Base-by-base conservation (phyloP, 2,113 vertebrate genomes). In the Redunca redunca region DNA sequence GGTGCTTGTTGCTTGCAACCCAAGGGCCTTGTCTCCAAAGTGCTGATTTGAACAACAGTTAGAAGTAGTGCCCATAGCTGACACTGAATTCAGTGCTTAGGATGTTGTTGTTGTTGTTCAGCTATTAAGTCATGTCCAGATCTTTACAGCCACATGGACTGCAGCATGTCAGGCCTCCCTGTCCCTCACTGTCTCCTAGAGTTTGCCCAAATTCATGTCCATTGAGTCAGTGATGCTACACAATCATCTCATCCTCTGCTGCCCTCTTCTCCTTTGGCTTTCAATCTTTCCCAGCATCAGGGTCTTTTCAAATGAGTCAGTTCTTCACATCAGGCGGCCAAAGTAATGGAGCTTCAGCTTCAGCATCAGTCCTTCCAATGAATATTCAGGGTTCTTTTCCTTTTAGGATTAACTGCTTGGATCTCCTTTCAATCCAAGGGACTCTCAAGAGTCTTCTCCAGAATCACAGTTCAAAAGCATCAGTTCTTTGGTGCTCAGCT, bases 31-130 rank as follows among this genome's bases (percentile, higher is more conserved):
- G 15, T 12, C 33, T 48, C 26, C 40, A 14, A 23, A 62, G 30
- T 0, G 3, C 7, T 36, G 67, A 48, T 3, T 7, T 50, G 28
- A 58, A 52, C 19, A 33, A 26, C 13, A 0, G 21, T 2, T 1
- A 28, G 50, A 10, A 83, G 26, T 2, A 3, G 4, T 1, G 43
- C 17, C 14, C 5, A 13, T 6, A 26, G 43, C 57, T 36, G 1
- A 2, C 36, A 17, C 74, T 2, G 64, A 80, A 28, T 40, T 60
- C 30, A 19, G n/a, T 0, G 7, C 36, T 85, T 26, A 55, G 46
- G 14, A 36, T 71, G 4, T 21, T 71, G 64, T 71, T n/a, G 6
- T 62, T 64, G 33, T 21, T 36, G n/a, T 71, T 71, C 64, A 71
- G 4, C 4, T 6, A 9, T 71, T n/a, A 71, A 36, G 64, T 71